A percentile compares a stretch with the other conserved stretches of the same genome.
Conservation (phyloP, 2,113 vertebrate genomes). For the Deroptyus accipitrinus region DNA sequence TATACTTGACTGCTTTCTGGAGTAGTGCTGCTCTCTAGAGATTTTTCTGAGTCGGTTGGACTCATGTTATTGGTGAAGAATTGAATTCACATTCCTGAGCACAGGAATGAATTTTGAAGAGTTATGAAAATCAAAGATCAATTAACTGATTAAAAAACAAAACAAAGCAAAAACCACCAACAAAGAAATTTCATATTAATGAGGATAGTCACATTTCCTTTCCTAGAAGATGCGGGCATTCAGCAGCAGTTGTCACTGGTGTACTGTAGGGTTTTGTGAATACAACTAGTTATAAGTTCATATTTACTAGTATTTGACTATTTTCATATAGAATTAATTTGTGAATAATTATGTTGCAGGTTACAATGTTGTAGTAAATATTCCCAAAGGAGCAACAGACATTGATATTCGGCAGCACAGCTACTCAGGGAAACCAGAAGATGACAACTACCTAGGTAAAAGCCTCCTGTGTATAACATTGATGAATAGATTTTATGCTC, state of each 20-base stretch:
- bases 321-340: not conserved
- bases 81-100: not conserved
- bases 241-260: not conserved
- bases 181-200: not conserved
- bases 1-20: not conserved
- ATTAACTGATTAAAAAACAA: not conserved
- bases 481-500: not conserved
- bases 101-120: not conserved
- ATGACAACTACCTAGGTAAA: slow-evolving; percentile 98
- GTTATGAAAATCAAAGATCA: not conserved
- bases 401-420: slow-evolving; percentile 94
- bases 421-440: slow-evolving; percentile 93
- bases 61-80: not conserved
- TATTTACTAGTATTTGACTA: not conserved
- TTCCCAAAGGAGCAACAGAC: slow-evolving; percentile 93
- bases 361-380: slow-evolving; percentile 90
- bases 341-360: slow-evolving; percentile 76
- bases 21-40: not conserved
- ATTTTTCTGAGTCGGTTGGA: not conserved
- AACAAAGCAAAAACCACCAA: not conserved
- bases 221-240: not conserved
- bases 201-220: not conserved
- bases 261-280: not conserved
- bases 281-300: not conserved
- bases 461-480: not conserved